These are phyloP conservation scores for Columba guinea DNA, from an alignment of 2,797 vertebrate species.

Conservation along the genomic window DNA sequence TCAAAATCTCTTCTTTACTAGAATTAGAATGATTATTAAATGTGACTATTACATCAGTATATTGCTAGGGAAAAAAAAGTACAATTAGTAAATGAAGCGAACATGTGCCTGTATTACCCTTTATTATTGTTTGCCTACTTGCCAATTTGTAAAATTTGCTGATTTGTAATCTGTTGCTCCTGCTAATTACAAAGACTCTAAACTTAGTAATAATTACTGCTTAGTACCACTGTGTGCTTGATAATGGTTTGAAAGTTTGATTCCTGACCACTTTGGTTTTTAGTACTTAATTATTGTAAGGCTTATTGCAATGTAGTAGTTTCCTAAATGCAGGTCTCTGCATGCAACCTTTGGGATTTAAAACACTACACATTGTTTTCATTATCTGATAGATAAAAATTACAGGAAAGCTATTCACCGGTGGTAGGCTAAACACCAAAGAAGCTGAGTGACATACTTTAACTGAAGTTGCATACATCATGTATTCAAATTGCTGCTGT, in stretches of 20 bases:
- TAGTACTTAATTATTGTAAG: background rate
- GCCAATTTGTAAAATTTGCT: background rate
- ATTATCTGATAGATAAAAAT: background rate
- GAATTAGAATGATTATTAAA: background rate
- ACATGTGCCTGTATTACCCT: background rate
- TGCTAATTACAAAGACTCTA: background rate
- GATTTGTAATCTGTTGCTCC: background rate
- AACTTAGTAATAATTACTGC: background rate
- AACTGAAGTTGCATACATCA: background rate
- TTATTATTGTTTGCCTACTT: slow-evolving; percentile 6
- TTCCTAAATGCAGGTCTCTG: background rate
- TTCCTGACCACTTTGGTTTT: background rate
- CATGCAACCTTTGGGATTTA: background rate
- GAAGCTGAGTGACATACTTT: background rate
- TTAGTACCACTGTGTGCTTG: background rate
- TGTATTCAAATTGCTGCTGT: background rate
- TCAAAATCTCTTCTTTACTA: background rate
- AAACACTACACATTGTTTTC: background rate
- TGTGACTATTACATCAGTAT: background rate
- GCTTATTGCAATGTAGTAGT: background rate
- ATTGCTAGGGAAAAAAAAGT: background rate
- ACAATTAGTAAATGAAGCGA: slow-evolving; percentile 31
- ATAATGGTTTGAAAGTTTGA: background rate
- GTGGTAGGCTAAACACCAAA: background rate
- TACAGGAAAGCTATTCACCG: background rate